Evolutionary conservation across 1,140 invertebrate species (phyloP), one percentile per base, ranked within the genome.

Genomic region (Trichoplusia ni): DNA sequence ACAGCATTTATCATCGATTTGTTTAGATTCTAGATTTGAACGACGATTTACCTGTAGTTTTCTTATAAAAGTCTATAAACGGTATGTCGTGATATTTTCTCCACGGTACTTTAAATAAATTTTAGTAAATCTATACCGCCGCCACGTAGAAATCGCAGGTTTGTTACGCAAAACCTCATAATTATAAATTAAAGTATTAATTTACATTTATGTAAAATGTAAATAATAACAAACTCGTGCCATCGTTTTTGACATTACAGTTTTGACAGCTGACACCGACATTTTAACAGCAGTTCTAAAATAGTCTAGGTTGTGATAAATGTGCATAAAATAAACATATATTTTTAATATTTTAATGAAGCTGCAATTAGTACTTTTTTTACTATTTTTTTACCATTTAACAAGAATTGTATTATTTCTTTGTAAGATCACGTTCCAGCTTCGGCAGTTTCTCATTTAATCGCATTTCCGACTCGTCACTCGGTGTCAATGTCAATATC

Each of bases 41-140:
- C n/a, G n/a, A n/a, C n/a, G 18, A 49, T 23, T 61, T 70, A 83
- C 83, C 81, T 25, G 76, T 79, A 9, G 69, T 73, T 69, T 63
- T 69, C 54, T 81, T 37, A 60, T 80, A 82, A 11, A 86, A 64
- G 23, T 77, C 68, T 40, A 80, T 13, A 60, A 83, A 82, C n/a
- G 82, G 81, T 18, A 78, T 58, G n/a, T 18, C 29, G 53, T 82
- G 73, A 64, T 72, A 82, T 80, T 79, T 42, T 64, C 60, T 74
- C 54, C n/a, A 53, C 8, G 14, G 60, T 40, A 27, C 7, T 56
- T 51, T 19, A 35, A 46, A 7, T 21, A 62, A 40, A 8, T 37
- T 58, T 31, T 38, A 25, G 47, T 14, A 31, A 25, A 21, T 59
- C n/a, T 35, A 53, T 6, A 42, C 5, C 16, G 13, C 9, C n/a